A percentile compares a stretch with the other conserved stretches of the same genome.
phyloP scores from a whole-genome alignment of 2,113 vertebrate species.

The Poeciliopsis turrubarensis region DNA sequence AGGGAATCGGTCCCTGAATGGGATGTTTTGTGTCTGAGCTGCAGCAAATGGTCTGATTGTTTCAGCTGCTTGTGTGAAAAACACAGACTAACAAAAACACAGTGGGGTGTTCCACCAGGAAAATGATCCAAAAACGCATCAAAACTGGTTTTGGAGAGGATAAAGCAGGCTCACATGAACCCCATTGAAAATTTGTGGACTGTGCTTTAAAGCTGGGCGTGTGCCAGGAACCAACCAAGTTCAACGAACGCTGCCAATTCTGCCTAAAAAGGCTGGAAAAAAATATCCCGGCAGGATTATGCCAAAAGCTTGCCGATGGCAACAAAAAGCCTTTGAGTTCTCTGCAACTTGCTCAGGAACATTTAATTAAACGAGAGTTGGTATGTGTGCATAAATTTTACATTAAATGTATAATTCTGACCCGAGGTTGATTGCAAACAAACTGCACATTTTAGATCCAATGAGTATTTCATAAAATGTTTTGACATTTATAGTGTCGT shows the following conservation, averaged over 20 bases:
- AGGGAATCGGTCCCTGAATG: too few species aligned
- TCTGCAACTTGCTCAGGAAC: neutral
- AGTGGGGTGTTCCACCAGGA: neutral
- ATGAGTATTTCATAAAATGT: neutral
- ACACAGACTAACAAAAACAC: neutral
- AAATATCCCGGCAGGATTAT: neutral
- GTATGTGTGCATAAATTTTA: neutral
- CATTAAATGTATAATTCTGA: too few species aligned
- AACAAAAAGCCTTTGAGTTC: neutral
- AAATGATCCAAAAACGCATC: neutral
- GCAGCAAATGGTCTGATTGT: neutral
- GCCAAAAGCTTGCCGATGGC: neutral
- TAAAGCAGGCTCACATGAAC: neutral
- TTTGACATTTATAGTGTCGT: neutral
- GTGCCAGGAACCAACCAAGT: neutral
- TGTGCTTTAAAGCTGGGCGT: neutral
- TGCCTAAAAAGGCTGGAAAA: neutral
- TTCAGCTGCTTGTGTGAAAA: neutral
- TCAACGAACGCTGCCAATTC: neutral
- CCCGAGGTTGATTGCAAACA: neutral
- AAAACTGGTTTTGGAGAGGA: neutral
- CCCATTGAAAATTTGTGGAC: neutral
- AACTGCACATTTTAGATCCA: neutral
- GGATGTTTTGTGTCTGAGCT: too few species aligned
- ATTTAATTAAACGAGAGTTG: neutral